Percentiles rank a stretch among this genome's conserved stretches.
Evolutionary conservation across 2,888 invertebrate genomes (phyloP).

Genomic region (Drosophila macrospina): DNA sequence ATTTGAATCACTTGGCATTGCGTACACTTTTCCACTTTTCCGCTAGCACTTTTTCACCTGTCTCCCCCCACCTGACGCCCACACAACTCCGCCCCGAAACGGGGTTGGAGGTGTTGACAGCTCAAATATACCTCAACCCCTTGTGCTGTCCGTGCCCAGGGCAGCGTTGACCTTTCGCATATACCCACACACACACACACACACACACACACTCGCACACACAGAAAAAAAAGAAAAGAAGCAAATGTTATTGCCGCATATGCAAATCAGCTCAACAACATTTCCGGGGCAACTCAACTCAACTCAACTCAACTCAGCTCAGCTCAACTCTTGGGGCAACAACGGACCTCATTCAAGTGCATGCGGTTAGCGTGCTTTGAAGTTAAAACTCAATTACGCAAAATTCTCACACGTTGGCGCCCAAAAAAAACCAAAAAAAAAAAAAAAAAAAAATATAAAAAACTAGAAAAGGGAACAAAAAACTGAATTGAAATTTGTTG

Average conservation of each 20-base stretch:
- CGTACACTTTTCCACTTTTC: conserved; percentile 19
- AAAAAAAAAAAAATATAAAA: background rate
- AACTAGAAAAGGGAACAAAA: background rate
- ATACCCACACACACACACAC: too few relatives aligned
- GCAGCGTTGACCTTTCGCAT: conserved; percentile 72
- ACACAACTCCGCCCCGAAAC: background rate
- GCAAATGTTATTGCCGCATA: conserved; percentile 49
- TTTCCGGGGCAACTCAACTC: too few relatives aligned
- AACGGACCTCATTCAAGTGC: conserved; percentile 63
- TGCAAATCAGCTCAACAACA: conserved; percentile 65
- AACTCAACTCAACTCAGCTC: conserved; percentile 1
- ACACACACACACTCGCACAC: too few relatives aligned
- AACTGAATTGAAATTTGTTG: background rate
- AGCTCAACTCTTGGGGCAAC: conserved; percentile 8
- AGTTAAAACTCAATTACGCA: conserved; percentile 80
- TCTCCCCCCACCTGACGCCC: too few relatives aligned
- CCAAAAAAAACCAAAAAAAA: conserved; percentile 12
- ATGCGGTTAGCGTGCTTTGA: conserved; percentile 77
- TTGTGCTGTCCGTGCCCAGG: conserved; percentile 35
- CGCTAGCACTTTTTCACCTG: conserved; percentile 1
- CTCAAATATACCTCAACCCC: conserved; percentile 67
- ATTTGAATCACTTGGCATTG: conserved; percentile 66
- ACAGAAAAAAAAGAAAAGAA: conserved; percentile 19
- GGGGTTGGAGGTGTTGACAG: conserved; percentile 70
- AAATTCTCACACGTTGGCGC: conserved; percentile 80